A percentile compares a stretch with the other conserved stretches of the same genome.
phyloP scores from a whole-genome alignment of 2,797 vertebrate species.

The Centropyge bicolor region DNA sequence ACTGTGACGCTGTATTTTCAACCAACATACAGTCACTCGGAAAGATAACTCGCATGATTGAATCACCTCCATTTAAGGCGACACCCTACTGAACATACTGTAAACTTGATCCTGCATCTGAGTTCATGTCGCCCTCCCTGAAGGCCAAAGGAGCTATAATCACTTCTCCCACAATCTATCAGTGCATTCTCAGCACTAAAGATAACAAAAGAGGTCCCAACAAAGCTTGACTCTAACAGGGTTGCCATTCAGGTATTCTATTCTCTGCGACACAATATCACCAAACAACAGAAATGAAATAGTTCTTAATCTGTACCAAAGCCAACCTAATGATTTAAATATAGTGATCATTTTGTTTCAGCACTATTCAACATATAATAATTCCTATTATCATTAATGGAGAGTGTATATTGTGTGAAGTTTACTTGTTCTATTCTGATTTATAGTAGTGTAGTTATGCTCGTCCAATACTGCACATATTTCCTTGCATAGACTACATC shows the following conservation, averaged over 20 bases:
- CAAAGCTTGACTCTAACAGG: slow-evolving; percentile 57
- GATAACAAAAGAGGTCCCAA: slow-evolving; percentile 73
- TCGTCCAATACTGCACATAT: background rate
- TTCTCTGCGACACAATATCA: slow-evolving; percentile 47
- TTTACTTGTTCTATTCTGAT: background rate
- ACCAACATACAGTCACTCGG: background rate
- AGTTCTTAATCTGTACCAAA: background rate
- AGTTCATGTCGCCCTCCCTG: slow-evolving; percentile 48
- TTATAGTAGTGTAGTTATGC: background rate
- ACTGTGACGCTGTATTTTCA: slow-evolving; percentile 4
- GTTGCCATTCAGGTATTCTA: slow-evolving; percentile 57
- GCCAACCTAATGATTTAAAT: background rate
- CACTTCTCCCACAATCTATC: slow-evolving; percentile 66
- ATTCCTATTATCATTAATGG: slow-evolving; percentile 3
- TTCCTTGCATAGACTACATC: background rate
- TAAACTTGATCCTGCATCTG: slow-evolving; percentile 57
- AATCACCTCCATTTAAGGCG: slow-evolving; percentile 11
- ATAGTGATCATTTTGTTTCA: background rate
- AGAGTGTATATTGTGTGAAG: background rate
- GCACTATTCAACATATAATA: background rate
- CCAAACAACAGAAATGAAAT: slow-evolving; percentile 21
- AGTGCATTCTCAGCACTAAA: slow-evolving; percentile 63
- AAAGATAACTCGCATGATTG: background rate
- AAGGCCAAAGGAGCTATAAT: slow-evolving; percentile 32
- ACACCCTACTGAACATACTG: slow-evolving; percentile 36